Percentiles rank a stretch among this genome's conserved stretches.
phyloP scores from a whole-genome alignment of 2,888 invertebrate genomes.

The Meiosimyza decipiens region DNA sequence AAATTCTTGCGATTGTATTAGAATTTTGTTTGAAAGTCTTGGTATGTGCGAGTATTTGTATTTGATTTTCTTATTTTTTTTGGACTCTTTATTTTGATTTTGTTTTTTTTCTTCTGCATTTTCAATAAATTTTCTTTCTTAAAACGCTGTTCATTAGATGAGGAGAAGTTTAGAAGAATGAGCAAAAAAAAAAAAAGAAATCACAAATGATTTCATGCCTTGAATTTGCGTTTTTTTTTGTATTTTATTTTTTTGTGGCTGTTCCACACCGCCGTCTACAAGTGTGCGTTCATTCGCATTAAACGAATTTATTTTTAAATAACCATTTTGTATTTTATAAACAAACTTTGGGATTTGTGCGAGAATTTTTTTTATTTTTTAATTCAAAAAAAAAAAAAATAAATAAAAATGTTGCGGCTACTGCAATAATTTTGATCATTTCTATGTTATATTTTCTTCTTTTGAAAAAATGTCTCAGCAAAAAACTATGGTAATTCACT shows the following conservation, averaged over 20 bases:
- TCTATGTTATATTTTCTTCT: too few species aligned
- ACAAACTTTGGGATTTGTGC: constrained; percentile 22
- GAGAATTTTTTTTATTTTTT: not conserved
- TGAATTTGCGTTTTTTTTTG: not conserved
- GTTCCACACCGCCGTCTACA: not conserved
- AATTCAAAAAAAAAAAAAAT: not conserved
- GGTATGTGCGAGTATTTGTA: constrained; percentile 32
- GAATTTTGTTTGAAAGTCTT: constrained; percentile 44
- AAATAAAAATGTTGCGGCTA: not conserved
- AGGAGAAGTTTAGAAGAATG: not conserved
- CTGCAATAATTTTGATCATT: not conserved
- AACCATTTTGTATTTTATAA: constrained; percentile 29
- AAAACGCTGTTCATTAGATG: too few species aligned
- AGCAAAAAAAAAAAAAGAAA: constrained; percentile 4
- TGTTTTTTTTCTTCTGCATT: not conserved
- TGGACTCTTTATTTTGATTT: not conserved
- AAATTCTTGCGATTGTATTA: constrained; percentile 53
- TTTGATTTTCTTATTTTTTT: constrained; percentile 24
- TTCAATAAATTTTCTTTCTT: constrained; percentile 18
- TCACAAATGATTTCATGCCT: constrained; percentile 1
- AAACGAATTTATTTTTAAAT: constrained; percentile 32
- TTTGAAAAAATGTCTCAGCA: too few species aligned
- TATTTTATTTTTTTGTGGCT: not conserved
- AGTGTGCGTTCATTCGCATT: constrained; percentile 18
- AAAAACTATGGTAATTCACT: too few species aligned